Evolutionary conservation across 2,888 invertebrate species (phyloP), one percentile per base, ranked within the genome.

Genomic region (Andrena fulva): DNA sequence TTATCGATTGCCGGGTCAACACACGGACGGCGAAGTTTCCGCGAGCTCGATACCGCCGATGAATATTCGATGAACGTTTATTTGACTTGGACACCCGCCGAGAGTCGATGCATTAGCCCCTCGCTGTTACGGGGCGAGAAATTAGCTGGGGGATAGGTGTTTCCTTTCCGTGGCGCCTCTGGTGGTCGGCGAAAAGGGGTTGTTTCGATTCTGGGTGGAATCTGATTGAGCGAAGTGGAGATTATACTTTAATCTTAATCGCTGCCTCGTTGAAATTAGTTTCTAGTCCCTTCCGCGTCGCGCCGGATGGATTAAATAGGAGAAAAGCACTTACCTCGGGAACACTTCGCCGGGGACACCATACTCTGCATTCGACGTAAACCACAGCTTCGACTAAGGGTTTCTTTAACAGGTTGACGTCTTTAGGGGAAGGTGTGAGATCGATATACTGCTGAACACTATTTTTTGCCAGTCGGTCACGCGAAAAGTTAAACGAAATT

Each of bases 61-160:
- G 75, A 75, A 75, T 75, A 75, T 75, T 75, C 75, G 75, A 75
- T 75, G 48, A 68, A 68, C 60, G 60, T 50, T 68, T 75, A 68
- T 75, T 75, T 67, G 74, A 48, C n/a, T 59, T 67, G 48, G 67
- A 48, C 60, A 60, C 70, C 60, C 68, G 68, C 6, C 52, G n/a
- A 29, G 66, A 50, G 66, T n/a, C 27, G 63, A 24, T 20, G 54
- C 54, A 42, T 64, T 73, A 54, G n/a, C n/a, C 20, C 29, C 48
- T 6, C 29, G 20, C 2, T n/a, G 31, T 52, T 12, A 42, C 24
- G 27, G 31, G 48, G 24, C 29, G 70, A 29, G 20, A 70, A 60
- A 48, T 54, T 54, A 70, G 60, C 35, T 20, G 48, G 20, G 56
- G 24, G 12, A 29, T 56, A 66, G 50, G 42, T 60, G 70, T 60